Evolutionary conservation across 2,797 vertebrate species (phyloP).

Genomic region (Scyliorhinus canicula): DNA sequence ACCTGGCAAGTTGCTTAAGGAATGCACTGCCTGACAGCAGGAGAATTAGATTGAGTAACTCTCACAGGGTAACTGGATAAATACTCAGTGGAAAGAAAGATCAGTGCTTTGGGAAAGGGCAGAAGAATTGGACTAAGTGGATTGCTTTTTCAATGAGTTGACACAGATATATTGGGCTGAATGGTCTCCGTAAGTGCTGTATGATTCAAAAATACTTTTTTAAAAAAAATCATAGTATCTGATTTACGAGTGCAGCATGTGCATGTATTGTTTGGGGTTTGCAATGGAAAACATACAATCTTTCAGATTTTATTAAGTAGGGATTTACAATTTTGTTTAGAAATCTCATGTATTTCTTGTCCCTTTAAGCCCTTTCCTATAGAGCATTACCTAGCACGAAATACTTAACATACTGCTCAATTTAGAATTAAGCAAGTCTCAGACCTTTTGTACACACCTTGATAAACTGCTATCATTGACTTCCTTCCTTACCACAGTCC

Average conservation of each 20-base stretch:
- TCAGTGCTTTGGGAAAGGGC: neutral
- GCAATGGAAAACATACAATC: neutral
- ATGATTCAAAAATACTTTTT: neutral
- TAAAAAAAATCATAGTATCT: neutral
- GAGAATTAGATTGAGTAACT: neutral
- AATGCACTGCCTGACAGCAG: neutral
- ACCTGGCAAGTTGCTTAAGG: neutral
- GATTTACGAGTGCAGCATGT: neutral
- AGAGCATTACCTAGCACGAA: neutral
- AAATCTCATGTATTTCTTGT: neutral
- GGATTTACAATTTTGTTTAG: neutral
- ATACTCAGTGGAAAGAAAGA: neutral
- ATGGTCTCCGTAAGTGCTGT: neutral
- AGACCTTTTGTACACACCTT: neutral
- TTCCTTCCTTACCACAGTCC: conserved; percentile 24
- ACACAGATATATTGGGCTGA: neutral
- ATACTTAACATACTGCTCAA: neutral
- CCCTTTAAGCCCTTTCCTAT: neutral
- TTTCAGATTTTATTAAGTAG: neutral
- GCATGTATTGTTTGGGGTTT: neutral
- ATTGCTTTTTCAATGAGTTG: neutral
- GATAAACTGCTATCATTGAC: conserved; percentile 21
- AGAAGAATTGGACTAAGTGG: neutral
- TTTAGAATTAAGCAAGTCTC: neutral
- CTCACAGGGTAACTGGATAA: neutral